Evolutionary conservation across 1,140 invertebrate species (phyloP).

Genomic region (Drosophila prosaltans): DNA sequence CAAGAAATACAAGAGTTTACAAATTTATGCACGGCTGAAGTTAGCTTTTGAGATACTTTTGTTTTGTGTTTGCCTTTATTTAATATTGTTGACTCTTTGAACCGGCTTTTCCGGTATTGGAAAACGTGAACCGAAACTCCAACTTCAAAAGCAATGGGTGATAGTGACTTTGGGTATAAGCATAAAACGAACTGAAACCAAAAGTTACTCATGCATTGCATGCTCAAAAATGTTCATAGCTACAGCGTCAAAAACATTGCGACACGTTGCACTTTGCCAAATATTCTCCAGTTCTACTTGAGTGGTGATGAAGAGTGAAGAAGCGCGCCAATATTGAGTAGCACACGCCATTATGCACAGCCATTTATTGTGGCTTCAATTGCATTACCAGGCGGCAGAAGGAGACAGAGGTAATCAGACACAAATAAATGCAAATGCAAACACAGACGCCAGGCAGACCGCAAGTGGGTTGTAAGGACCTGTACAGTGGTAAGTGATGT

Average conservation of each 20-base stretch:
- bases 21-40: too few species aligned
- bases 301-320: slow-evolving; percentile 6
- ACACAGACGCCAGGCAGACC: slow-evolving; percentile 1
- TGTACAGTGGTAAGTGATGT: too few species aligned
- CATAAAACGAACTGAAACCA: slow-evolving; percentile 43
- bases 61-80: slow-evolving; percentile 60
- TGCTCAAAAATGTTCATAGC: slow-evolving; percentile 45
- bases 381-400: slow-evolving; percentile 44
- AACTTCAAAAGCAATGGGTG: background rate
- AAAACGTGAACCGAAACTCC: slow-evolving; percentile 11
- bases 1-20: too few species aligned
- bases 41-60: background rate
- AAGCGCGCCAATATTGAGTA: slow-evolving; percentile 49
- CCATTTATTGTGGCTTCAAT: slow-evolving; percentile 67
- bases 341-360: slow-evolving; percentile 61
- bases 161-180: slow-evolving; percentile 22
- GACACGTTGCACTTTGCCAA: slow-evolving; percentile 60
- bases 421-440: slow-evolving; percentile 18
- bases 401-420: slow-evolving; percentile 31
- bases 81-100: slow-evolving; percentile 38
- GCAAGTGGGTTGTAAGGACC: too few species aligned
- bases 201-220: slow-evolving; percentile 53
- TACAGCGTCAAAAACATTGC: slow-evolving; percentile 45
- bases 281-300: slow-evolving; percentile 22
- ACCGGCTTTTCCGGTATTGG: too few species aligned